phyloP scores from a whole-genome alignment of 64 coral and sea anemone species.

The Dendrophyllia cribrosa region DNA sequence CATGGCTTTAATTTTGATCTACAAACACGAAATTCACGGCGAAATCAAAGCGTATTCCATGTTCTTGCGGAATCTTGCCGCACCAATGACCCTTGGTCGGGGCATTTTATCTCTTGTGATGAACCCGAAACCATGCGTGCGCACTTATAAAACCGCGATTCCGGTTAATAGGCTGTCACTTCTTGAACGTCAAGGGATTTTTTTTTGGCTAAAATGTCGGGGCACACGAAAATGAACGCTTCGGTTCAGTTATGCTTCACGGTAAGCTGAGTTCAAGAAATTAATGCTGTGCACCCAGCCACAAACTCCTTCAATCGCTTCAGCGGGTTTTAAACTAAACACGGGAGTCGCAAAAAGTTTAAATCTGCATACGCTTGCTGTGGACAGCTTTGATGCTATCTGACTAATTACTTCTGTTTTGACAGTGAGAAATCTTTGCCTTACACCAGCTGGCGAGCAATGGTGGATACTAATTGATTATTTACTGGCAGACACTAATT shows the following conservation, averaged over 20 bases:
- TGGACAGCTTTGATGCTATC: not conserved
- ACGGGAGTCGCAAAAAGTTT: not conserved
- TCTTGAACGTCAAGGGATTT: not conserved
- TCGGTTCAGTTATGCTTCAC: not conserved
- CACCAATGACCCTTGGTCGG: slow-evolving; percentile 4
- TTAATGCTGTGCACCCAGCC: not conserved
- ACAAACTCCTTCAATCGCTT: not conserved
- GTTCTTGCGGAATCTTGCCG: not conserved
- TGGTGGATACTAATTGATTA: slow-evolving; percentile 8
- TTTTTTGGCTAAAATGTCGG: not conserved
- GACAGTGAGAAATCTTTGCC: not conserved
- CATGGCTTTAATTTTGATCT: not conserved
- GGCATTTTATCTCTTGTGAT: not conserved
- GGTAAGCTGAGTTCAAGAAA: not conserved
- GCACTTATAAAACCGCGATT: not conserved
- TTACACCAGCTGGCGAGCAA: slow-evolving; percentile 4
- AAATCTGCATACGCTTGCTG: slow-evolving; percentile 14
- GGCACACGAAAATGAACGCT: not conserved
- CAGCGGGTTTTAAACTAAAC: not conserved
- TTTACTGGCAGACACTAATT: not conserved
- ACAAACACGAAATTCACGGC: not conserved
- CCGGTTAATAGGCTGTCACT: not conserved
- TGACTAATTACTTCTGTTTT: slow-evolving; percentile 4
- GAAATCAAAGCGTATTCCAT: not conserved
- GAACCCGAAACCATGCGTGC: slow-evolving; percentile 22